Evolutionary conservation across 2,113 vertebrate genomes (phyloP).

Genomic region (Cyprinodon tularosa): DNA sequence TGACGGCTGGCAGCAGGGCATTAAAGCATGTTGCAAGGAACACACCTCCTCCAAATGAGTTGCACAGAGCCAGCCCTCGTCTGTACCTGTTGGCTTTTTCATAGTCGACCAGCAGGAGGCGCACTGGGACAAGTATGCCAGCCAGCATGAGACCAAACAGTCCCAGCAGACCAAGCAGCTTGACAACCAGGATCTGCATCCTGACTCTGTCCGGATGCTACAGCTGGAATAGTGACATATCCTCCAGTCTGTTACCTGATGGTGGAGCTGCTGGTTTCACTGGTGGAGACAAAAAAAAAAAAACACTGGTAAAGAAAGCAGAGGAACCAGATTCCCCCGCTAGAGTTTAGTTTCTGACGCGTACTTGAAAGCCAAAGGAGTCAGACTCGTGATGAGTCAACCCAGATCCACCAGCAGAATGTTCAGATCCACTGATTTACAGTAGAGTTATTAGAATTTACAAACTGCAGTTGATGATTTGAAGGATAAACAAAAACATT

Average conservation of each 20-base stretch:
- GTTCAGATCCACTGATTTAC: no score
- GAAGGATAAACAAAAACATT: no score
- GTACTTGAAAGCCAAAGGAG: no score
- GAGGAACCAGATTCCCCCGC: rapidly evolving
- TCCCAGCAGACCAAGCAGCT: slow-evolving; percentile 86
- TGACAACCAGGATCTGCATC: slow-evolving; percentile 84
- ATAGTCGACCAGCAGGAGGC: slow-evolving; percentile 79
- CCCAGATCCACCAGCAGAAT: no score
- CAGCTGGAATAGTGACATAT: background rate
- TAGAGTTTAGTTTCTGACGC: background rate
- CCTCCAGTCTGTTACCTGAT: background rate
- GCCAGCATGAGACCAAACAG: slow-evolving; percentile 87
- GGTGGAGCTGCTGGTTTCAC: slow-evolving; percentile 1
- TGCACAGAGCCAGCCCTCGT: slow-evolving; percentile 83
- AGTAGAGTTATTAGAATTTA: no score
- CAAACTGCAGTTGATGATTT: no score
- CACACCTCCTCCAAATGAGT: slow-evolving; percentile 89
- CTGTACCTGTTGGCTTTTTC: slow-evolving; percentile 84
- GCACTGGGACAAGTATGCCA: slow-evolving; percentile 87
- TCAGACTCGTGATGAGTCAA: no score
- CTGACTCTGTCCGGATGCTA: slow-evolving; percentile 18
- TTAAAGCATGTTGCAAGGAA: slow-evolving; percentile 96
- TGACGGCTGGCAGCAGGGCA: slow-evolving; percentile 85
- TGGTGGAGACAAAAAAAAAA: slow-evolving; percentile 4
- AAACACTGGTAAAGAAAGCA: background rate